Evolutionary conservation across 2,113 vertebrate genomes (phyloP).

Genomic region (Chaetodon auriga): DNA sequence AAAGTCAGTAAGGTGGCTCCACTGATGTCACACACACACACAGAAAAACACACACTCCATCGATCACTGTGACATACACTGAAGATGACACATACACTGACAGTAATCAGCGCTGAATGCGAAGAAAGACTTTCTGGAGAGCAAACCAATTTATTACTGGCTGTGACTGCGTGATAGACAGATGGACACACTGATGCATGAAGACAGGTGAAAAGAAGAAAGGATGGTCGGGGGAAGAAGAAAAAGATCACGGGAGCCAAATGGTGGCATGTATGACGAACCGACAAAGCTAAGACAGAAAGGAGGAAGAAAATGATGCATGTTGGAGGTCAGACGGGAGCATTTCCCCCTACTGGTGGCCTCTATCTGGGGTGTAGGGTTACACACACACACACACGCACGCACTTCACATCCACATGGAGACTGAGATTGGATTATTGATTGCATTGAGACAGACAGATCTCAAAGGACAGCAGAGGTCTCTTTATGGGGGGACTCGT

Average conservation of each 20-base stretch:
- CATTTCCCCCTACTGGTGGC: slow-evolving; percentile 61
- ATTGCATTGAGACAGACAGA: slow-evolving; percentile 63
- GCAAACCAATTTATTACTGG: slow-evolving; percentile 71
- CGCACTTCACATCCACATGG: slow-evolving; percentile 40
- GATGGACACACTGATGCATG: slow-evolving; percentile 68
- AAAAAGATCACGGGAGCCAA: slow-evolving; percentile 58
- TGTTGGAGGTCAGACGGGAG: slow-evolving; percentile 76
- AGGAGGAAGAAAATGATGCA: slow-evolving; percentile 63
- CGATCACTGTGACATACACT: slow-evolving; percentile 73
- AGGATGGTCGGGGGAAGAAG: slow-evolving; percentile 28
- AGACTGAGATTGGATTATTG: slow-evolving; percentile 78
- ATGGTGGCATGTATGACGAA: slow-evolving; percentile 48
- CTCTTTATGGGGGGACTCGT: slow-evolving; percentile 55
- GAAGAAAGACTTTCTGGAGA: slow-evolving; percentile 63
- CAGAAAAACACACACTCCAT: slow-evolving; percentile 58
- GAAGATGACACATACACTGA: slow-evolving; percentile 78
- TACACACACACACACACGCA: slow-evolving; percentile 62
- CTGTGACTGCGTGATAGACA: slow-evolving; percentile 63
- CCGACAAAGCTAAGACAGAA: slow-evolving; percentile 44
- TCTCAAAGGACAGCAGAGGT: slow-evolving; percentile 71
- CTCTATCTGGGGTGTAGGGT: slow-evolving; percentile 67
- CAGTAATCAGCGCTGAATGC: slow-evolving; percentile 73
- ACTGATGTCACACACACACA: slow-evolving; percentile 37
- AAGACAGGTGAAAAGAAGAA: slow-evolving; percentile 72
- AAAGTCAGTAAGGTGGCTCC: slow-evolving; percentile 71